Evolutionary conservation across 2,797 vertebrate genomes (phyloP).

Genomic region (Melanotaenia maccullochi): DNA sequence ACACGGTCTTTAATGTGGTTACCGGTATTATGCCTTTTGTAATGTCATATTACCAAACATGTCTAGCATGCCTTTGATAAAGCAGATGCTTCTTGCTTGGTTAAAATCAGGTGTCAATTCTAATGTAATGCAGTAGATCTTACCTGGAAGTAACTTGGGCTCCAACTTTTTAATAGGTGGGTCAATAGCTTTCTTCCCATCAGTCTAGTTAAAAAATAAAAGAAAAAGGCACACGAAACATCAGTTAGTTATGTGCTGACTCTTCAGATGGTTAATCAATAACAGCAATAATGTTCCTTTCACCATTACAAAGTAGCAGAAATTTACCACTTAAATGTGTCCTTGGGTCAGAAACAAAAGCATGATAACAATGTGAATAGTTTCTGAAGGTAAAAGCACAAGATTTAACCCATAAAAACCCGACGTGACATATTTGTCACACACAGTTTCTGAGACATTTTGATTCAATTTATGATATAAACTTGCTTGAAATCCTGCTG

Average conservation of each 20-base stretch:
- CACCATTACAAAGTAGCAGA: neutral
- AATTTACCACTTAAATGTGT: neutral
- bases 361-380: neutral
- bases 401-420: neutral
- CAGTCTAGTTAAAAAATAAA: slow-evolving; percentile 77
- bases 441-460: too few species aligned
- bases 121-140: slow-evolving; percentile 34
- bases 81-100: neutral
- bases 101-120: neutral
- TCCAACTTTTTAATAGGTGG: slow-evolving; percentile 93
- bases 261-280: slow-evolving; percentile 17
- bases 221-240: slow-evolving; percentile 27
- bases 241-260: neutral
- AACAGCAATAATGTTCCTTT: neutral
- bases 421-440: too few species aligned
- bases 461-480: too few species aligned
- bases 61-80: neutral
- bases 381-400: neutral
- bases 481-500: too few species aligned
- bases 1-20: slow-evolving; percentile 1
- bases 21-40: neutral
- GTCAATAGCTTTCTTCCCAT: slow-evolving; percentile 85
- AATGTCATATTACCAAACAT: neutral
- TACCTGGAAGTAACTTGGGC: slow-evolving; percentile 92
- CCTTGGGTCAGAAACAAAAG: neutral